Evolutionary conservation across 2,888 invertebrate genomes (phyloP), one percentile per base, ranked within the genome.

Genomic region (Cheilosia vulpina): DNA sequence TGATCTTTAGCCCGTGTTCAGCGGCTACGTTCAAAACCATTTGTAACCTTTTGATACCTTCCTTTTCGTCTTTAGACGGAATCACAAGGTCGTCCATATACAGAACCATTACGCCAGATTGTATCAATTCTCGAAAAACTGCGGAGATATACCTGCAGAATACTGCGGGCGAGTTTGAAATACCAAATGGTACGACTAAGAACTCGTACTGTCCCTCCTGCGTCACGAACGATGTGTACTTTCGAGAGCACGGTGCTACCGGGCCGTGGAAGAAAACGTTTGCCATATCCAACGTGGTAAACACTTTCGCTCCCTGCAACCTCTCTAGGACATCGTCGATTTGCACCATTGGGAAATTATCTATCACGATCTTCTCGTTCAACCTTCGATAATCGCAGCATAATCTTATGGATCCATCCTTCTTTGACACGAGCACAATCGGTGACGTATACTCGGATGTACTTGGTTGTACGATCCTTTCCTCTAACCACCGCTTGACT

Each of bases 191-290:
- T 24, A 88, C 89, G 81, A 87, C 89, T 19, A 89, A 57, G 81
- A 91, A 91, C 87, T 92, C 91, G 87, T 88, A 92, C 53, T 90
- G 92, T 19, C 90, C 90, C 84, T 88, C 87, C 11, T 87, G 90
- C 11, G 89, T 90, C 3, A 92, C 90, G 87, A 92, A 92, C 0
- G 91, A 76, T 1, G 91, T 92, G 71, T 90, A 91, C 87, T 84
- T 84, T 4, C 69, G 41, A 2, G 65, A 81, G 21, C n/a, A 19
- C 7, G 50, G n/a, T 9, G 58, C 55, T n/a, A 57, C n/a, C 15
- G 76, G 57, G 1, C 38, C 71, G 45, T 76, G 71, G 53, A 76
- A 77, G 52, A 76, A 76, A 4, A 53, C 69, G 15, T 68, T 52
- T 15, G 41, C 52, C 34, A 76, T 13, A n/a, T 76, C 66, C 41